A percentile compares a stretch with the other conserved stretches of the same genome.
Evolutionary conservation across 2,797 vertebrate genomes (phyloP).

Genomic region (Scolopax bukidnonensis): DNA sequence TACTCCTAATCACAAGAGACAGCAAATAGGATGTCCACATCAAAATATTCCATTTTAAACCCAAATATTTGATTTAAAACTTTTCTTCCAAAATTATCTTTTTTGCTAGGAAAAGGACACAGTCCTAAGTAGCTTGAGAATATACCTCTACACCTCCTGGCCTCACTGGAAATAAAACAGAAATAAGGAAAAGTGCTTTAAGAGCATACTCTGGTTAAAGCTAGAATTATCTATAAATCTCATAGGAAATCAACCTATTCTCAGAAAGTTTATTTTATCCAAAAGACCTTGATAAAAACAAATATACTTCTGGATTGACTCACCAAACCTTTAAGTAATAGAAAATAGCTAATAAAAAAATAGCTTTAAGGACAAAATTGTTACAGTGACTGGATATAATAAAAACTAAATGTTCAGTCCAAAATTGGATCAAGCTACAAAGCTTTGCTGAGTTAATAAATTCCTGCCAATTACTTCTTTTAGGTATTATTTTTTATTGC

Average conservation of each 20-base stretch:
- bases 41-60: background rate
- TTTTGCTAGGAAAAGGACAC: background rate
- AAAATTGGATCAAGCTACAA: constrained; percentile 16
- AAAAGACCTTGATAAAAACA: constrained; percentile 41
- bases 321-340: constrained; percentile 40
- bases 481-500: background rate
- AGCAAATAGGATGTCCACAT: background rate
- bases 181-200: background rate
- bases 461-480: background rate
- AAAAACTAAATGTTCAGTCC: constrained; percentile 26
- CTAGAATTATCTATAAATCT: constrained; percentile 30
- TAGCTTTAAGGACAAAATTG: constrained; percentile 48
- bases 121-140: background rate
- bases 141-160: background rate
- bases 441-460: constrained; percentile 39
- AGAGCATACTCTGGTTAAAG: background rate
- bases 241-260: constrained; percentile 21
- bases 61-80: background rate
- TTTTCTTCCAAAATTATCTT: background rate
- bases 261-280: background rate
- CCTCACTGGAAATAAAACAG: background rate
- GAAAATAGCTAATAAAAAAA: constrained; percentile 43
- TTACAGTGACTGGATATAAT: constrained; percentile 35
- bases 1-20: background rate
- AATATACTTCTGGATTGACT: constrained; percentile 45